Evolutionary conservation across 2,797 vertebrate species (phyloP), one percentile per base, ranked within the genome.

Genomic region (Gouania willdenowi): DNA sequence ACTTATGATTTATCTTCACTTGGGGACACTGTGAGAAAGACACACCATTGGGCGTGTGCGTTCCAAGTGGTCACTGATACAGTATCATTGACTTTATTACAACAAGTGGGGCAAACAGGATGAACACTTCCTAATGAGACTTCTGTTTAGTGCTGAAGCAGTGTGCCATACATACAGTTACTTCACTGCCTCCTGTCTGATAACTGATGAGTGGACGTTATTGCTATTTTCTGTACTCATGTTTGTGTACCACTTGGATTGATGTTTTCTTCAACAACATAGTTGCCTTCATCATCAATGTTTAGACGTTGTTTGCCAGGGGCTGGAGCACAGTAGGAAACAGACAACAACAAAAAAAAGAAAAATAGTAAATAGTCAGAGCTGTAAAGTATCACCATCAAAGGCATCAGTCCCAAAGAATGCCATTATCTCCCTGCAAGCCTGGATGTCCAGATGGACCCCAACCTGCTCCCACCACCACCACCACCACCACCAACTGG

Each of bases 381-480:
- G 52, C 41, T 46, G 40, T 34, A 62, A 55, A 25, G 23, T 41
- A 35, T 43, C 15, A 4, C 15, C 53, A 60, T 57, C 53, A 77
- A 63, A 66, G 49, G 26, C 29, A 26, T 48, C 20, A 16, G 41
- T 42, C 30, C 43, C 11, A 1, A 11, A 46, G 45, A 61, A 65
- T 51, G 39, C 52, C 52, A 52, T 57, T 63, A 63, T 59, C 54
- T 52, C 45, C 41, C 66, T 47, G 28, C 40, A 41, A 45, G 37
- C 54, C 41, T 61, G 45, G 21, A 21, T 41, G 53, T 50, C 68
- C 62, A 70, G 56, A 57, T 66, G 66, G 47, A 29, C 63, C 28
- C 22, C 48, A 60, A 60, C 69, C 66, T 56, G 62, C 59, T 61
- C 54, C 58, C 16, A 1, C 38, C 40, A 17, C 13, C 47, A 40